Base-by-base conservation (phyloP, 2,888 invertebrate species). In the Drosophila basisetae region DNA sequence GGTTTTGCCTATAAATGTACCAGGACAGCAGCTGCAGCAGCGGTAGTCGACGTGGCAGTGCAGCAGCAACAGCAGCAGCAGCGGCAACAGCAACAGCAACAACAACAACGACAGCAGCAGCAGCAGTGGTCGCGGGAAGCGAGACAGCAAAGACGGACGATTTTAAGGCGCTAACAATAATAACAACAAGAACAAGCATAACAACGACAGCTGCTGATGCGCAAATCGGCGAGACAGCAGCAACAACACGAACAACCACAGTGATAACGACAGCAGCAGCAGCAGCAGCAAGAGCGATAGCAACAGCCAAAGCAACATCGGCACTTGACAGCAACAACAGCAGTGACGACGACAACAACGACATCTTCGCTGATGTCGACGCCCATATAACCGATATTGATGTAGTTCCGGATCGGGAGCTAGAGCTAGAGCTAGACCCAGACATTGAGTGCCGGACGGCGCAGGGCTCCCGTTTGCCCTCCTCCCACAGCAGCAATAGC, bases 1-100 rank as follows among this genome's bases (percentile, higher is more conserved):
- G 76, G 76, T 69, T 69, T 89, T 84, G 89, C 84, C 68, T 84
- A 88, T 92, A 92, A 92, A 92, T 92, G 92, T 92, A 91, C 92
- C 91, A 92, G 83, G 90, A 92, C 89, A 92, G 85, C 86, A 90
- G 91, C 92, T 92, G 92, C 91, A 91, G 86, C 82, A 92, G 92
- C 92, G 92, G 92, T 92, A 90, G 91, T 87, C 87, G 91, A 91
- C 91, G 90, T 89, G 83, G 75, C 82, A 84, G 67, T 76, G 83
- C 82, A 83, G 76, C 82, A 82, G 66, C 68, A 76, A 62, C 88
- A 78, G 35, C 77, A 75, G 54, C 80, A 75, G n/a, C 80, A 78
- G 49, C 85, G 61, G 35, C 84, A 68, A 18, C 82, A 56, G 37
- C 69, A 62, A 16, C 66, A 13, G 10, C 65, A 41, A 25, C 70